A percentile compares a stretch with the other conserved stretches of the same genome.
These are phyloP conservation scores for Morelia viridis DNA, from an alignment of 2,797 vertebrate genomes.

Conservation along the genomic window DNA sequence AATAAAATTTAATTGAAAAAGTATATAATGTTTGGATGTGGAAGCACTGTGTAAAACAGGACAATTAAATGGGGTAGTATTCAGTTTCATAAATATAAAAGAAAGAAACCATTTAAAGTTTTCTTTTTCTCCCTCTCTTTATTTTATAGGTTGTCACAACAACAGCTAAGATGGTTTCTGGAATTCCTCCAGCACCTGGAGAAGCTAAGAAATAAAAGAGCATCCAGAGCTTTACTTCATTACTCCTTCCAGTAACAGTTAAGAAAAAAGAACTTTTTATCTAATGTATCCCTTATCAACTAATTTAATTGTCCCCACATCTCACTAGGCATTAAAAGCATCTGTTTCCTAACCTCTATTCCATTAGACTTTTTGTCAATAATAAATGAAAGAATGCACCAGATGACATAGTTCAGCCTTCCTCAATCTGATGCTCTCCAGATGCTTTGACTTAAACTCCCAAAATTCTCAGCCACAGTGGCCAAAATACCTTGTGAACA, in stretches of 20 bases:
- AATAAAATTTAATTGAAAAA: conserved; percentile 64
- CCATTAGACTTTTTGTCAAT: conserved; percentile 8
- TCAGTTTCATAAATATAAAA: not conserved
- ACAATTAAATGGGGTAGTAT: not conserved
- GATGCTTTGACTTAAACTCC: not conserved
- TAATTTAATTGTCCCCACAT: conserved; percentile 6
- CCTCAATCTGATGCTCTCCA: not conserved
- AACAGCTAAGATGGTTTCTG: conserved; percentile 3
- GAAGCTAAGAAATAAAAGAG: conserved; percentile 8
- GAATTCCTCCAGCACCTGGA: conserved; percentile 22
- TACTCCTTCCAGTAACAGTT: conserved; percentile 6
- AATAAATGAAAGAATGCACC: not conserved
- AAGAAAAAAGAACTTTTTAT: not conserved
- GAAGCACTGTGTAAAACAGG: conserved; percentile 15
- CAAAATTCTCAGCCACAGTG: not conserved
- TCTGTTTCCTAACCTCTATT: not conserved
- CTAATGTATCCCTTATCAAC: not conserved
- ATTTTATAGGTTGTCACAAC: conserved; percentile 1
- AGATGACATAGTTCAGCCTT: not conserved
- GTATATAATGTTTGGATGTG: conserved; percentile 46
- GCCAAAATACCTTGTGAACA: not conserved
- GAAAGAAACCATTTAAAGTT: conserved; percentile 2
- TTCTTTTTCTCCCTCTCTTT: not conserved
- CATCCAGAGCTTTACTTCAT: not conserved
- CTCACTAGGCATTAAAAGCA: not conserved